These are phyloP conservation scores for Venusia cambrica DNA, from an alignment of 2,888 invertebrate genomes.

Conservation along the genomic window DNA sequence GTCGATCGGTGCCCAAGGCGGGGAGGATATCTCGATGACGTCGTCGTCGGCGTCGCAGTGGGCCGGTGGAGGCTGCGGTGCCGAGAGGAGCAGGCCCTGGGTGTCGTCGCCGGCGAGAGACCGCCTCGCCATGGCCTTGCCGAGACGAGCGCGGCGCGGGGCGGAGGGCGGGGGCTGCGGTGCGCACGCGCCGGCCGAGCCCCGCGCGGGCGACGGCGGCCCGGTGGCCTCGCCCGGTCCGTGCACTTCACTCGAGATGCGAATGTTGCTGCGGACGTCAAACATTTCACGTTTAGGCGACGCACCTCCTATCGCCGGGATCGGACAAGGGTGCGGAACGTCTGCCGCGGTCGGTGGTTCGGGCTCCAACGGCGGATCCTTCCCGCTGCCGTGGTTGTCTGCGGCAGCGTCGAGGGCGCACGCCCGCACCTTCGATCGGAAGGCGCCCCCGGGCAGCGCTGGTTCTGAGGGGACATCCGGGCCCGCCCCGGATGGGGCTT, in stretches of 20 bases:
- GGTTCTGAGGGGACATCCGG: constrained; percentile 64
- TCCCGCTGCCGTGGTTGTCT: constrained; percentile 71
- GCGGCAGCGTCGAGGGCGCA: constrained; percentile 63
- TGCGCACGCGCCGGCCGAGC: constrained; percentile 84
- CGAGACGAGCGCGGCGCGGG: constrained; percentile 68
- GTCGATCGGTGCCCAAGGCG: constrained; percentile 68
- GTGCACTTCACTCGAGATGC: constrained; percentile 58
- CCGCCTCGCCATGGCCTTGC: constrained; percentile 85
- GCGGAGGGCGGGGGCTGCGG: constrained; percentile 79
- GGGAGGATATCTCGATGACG: constrained; percentile 72
- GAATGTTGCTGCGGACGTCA: constrained; percentile 61
- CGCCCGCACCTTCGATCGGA: constrained; percentile 76
- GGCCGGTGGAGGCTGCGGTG: constrained; percentile 49
- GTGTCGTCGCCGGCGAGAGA: constrained; percentile 79
- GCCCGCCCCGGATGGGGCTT: constrained; percentile 89
- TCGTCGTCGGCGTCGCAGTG: constrained; percentile 77
- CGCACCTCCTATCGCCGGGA: constrained; percentile 68
- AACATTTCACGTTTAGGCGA: constrained; percentile 69
- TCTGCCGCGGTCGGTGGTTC: constrained; percentile 65
- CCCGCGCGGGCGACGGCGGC: constrained; percentile 85
- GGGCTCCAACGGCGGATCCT: constrained; percentile 70
- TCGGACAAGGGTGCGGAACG: constrained; percentile 60
- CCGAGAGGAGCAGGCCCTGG: constrained; percentile 67
- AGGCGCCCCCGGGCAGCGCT: constrained; percentile 76
- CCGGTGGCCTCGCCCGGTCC: constrained; percentile 70